Conservation (phyloP, 2,888 invertebrate genomes). For the Agrilus cyanescens region DNA sequence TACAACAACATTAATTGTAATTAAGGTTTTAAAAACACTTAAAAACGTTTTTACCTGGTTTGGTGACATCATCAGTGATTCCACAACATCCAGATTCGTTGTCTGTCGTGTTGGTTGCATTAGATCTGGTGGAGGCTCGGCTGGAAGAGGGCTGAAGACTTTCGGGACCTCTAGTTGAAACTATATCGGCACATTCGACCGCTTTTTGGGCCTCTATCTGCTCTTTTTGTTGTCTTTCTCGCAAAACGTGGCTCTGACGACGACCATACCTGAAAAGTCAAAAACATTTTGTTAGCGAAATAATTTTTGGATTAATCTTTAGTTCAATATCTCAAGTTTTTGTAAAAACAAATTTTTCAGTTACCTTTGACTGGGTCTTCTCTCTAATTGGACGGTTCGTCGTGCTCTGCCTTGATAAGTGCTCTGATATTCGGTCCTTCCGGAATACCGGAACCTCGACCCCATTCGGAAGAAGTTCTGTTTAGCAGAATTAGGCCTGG, state of each 20-base stretch:
- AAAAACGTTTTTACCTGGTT: constrained; percentile 10
- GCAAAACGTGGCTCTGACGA: constrained; percentile 76
- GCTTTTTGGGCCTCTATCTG: constrained; percentile 30
- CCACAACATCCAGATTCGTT: constrained; percentile 30
- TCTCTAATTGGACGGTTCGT: constrained; percentile 90
- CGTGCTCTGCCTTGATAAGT: constrained; percentile 82
- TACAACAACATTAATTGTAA: constrained; percentile 11
- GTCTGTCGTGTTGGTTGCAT: constrained; percentile 34
- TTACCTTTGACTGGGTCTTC: constrained; percentile 84
- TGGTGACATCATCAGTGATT: constrained; percentile 28
- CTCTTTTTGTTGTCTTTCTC: constrained; percentile 47
- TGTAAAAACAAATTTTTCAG: neutral
- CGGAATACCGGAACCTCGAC: constrained; percentile 78
- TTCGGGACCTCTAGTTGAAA: constrained; percentile 20
- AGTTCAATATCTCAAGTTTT: neutral
- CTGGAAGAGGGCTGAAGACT: constrained; percentile 30
- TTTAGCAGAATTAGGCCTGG: constrained; percentile 76
- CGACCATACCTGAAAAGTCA: constrained; percentile 57
- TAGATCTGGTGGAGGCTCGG: constrained; percentile 44
- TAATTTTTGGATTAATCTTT: too few relatives aligned
- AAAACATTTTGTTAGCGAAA: neutral
- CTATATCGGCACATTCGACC: constrained; percentile 27
- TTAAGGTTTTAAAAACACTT: neutral
- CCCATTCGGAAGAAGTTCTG: constrained; percentile 99
- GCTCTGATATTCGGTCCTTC: constrained; percentile 96